A percentile compares a stretch with the other conserved stretches of the same genome.
These are phyloP conservation scores for Apodemia hepburni DNA, from an alignment of 2,888 invertebrate species.

Conservation along the genomic window DNA sequence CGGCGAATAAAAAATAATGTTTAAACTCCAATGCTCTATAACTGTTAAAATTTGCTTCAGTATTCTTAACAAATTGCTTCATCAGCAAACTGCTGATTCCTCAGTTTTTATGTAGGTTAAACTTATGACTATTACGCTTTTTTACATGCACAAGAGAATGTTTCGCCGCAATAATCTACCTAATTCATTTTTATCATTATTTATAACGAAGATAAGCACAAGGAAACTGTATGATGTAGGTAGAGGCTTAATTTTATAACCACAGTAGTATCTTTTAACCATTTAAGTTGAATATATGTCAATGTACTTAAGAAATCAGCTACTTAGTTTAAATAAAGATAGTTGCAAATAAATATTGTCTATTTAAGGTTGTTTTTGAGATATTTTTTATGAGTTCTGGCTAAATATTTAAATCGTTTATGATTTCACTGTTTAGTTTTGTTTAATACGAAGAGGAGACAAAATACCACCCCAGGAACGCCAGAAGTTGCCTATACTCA, in stretches of 20 bases:
- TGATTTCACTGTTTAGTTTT: background rate
- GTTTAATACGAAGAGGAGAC: background rate
- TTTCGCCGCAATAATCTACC: background rate
- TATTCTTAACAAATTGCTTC: no score
- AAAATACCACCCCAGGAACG: no score
- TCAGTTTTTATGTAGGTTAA: no score
- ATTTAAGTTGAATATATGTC: constrained; percentile 13
- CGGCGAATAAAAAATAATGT: no score
- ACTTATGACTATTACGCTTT: background rate
- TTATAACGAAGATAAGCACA: background rate
- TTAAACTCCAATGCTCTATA: no score
- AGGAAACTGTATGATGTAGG: background rate
- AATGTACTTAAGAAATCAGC: constrained; percentile 10
- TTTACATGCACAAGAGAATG: background rate
- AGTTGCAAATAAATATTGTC: constrained; percentile 8
- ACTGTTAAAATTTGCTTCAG: no score
- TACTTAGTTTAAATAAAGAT: constrained; percentile 14
- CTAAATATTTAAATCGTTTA: constrained; percentile 2
- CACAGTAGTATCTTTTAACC: background rate
- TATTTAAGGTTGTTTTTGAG: background rate
- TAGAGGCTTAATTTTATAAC: constrained; percentile 14
- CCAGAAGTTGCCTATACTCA: no score
- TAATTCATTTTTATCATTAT: constrained; percentile 3
- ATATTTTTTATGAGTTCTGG: background rate
- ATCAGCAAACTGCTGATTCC: no score